Evolutionary conservation across 2,888 invertebrate genomes (phyloP), one percentile per base, ranked within the genome.

Genomic region (Tethea ocularis): DNA sequence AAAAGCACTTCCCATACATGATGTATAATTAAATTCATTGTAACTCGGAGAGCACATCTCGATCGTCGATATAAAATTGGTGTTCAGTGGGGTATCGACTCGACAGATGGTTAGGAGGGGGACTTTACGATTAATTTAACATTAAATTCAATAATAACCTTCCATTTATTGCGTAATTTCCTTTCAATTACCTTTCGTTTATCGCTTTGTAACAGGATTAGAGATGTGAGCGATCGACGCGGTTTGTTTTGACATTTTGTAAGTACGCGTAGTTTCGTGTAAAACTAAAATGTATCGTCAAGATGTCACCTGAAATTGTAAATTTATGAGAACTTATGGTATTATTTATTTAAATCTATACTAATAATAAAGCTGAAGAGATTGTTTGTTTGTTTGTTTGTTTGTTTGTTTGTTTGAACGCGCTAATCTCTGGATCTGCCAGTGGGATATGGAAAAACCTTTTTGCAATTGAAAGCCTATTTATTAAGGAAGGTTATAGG

Each of bases 111-210:
- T 78, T 78, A 78, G 76, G 79, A 46, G 10, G 83, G 85, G 87
- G 86, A 83, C 78, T 75, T 81, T 71, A 72, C 87, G 89, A 87
- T 91, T 91, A 91, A 92, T 92, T 91, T 88, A 88, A 91, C 91
- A 91, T 92, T 91, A 91, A 91, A 93, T 91, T 93, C 91, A 92
- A 92, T 93, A 91, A 91, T 91, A 92, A 90, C 89, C 84, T 84
- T 77, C 88, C 91, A 91, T 91, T 92, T 91, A 91, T 91, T 89
- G 90, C 88, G 89, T 91, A 91, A 93, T 93, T 92, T 93, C 92
- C 92, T 89, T 84, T 83, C 92, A 91, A 93, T 92, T 91, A 89
- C 90, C 80, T 86, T 88, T 88, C 91, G 89, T 91, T 92, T 92
- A 91, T 89, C 82, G 90, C 78, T 83, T 81, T 83, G 88, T 91